Base-by-base conservation (phyloP, 2,113 vertebrate genomes). In the Pseudopipra pipra region DNA sequence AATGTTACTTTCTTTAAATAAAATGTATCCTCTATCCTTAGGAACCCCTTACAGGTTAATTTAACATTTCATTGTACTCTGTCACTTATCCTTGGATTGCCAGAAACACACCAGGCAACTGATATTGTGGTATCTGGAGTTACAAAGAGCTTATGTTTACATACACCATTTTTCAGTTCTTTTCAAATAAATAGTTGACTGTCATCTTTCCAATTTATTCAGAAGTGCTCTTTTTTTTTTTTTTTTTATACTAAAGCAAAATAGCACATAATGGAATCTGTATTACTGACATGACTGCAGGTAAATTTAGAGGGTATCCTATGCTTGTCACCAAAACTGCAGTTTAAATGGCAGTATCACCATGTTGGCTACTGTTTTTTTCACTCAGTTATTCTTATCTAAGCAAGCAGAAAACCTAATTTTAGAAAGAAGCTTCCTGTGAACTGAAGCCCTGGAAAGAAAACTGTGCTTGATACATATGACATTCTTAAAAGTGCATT, bases 1-100 rank as follows among this genome's bases (percentile, higher is more conserved):
- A 98, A 91, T 96, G 95, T 94, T 93, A 97, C 97, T 97, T 98
- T 98, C 97, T 98, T 98, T 96, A 98, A 97, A 98, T 97, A 97
- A 98, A 98, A 98, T 98, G 94, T 77, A 96, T 98, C 95, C 97
- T 97, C 97, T 98, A 95, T 98, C 96, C 95, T 90, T 85, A 96
- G 81, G 86, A 96, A 93, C 96, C 80, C 78, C 37, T 81, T 66
- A 49, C 89, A 95, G 85, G 39, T 78, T 95, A 88, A 81, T 81
- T 97, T 97, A 90, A 89, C 90, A 87, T 95, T 94, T 95, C 93
- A 94, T 97, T 98, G 97, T 98, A 89, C 89, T 97, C 88, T 85
- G 52, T 96, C 95, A 93, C 77, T 95, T 93, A 70, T 21, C 78
- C 85, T 91, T 86, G 73, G 61, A 28, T 72, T 90, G 87, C 92